Evolutionary conservation across 2,888 invertebrate species (phyloP).

Genomic region (Sinopyrophorus schimmeli): DNA sequence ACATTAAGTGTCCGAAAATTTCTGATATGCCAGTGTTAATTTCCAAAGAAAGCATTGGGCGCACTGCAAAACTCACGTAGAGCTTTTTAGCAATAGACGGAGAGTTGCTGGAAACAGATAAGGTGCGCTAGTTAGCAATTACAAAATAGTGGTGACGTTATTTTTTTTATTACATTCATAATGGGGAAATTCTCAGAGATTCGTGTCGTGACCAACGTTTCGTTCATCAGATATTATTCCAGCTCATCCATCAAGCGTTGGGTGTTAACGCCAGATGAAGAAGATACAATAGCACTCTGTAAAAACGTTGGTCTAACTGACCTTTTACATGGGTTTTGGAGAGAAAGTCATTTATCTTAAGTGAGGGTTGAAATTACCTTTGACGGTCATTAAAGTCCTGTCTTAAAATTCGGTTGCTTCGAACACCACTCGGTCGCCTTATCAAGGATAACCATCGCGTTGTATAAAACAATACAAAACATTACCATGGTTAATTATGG

Average conservation of each 20-base stretch:
- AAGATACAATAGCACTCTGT: conserved; percentile 56
- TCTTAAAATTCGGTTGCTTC: conserved; percentile 37
- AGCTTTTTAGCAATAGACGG: too few species aligned
- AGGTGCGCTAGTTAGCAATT: too few species aligned
- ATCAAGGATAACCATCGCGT: conserved; percentile 34
- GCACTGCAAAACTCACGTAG: too few species aligned
- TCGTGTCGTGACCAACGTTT: conserved; percentile 53
- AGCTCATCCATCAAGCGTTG: conserved; percentile 54
- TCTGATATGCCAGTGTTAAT: too few species aligned
- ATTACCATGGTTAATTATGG: conserved; percentile 54
- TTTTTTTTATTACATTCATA: conserved; percentile 40
- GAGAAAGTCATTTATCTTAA: conserved; percentile 55
- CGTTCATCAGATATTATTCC: conserved; percentile 53
- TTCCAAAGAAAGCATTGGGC: too few species aligned
- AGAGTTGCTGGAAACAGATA: too few species aligned
- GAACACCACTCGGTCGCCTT: conserved; percentile 28
- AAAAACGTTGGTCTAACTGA: conserved; percentile 54
- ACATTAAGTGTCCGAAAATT: too few species aligned
- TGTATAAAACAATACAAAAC: conserved; percentile 52
- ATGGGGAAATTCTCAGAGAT: conserved; percentile 48
- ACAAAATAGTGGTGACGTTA: too few species aligned
- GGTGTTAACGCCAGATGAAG: conserved; percentile 55
- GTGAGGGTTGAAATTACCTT: conserved; percentile 53
- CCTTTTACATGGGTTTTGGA: conserved; percentile 54
- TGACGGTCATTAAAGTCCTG: conserved; percentile 45